Conservation (phyloP, 35 echinoderm and acorn worm genomes). For the Ophioderma brevispina region DNA sequence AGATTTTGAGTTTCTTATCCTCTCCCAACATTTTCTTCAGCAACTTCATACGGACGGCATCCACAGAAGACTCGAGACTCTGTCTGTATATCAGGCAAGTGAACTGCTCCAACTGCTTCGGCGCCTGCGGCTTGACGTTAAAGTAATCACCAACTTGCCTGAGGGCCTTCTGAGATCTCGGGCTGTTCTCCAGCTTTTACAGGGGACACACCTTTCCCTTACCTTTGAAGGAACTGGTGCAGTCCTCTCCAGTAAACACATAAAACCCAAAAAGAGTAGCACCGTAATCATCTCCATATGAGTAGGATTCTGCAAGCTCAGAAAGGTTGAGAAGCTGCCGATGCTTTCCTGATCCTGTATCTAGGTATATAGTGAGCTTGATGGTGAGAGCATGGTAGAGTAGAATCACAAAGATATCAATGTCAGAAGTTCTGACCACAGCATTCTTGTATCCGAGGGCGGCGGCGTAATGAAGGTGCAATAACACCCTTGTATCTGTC, state of each 20-base stretch:
- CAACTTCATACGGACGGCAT: slow-evolving; percentile 12
- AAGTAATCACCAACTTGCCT: slow-evolving; percentile 59
- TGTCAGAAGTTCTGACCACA: slow-evolving; percentile 57
- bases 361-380: slow-evolving; percentile 19
- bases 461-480: slow-evolving; percentile 55
- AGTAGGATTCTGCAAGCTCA: slow-evolving; percentile 71
- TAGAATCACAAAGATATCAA: slow-evolving; percentile 71
- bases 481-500: slow-evolving; percentile 57
- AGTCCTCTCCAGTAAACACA: slow-evolving; percentile 64
- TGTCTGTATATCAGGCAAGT: slow-evolving; percentile 71
- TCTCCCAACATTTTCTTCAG: slow-evolving; percentile 40
- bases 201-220: slow-evolving; percentile 68
- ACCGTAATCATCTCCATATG: slow-evolving; percentile 25
- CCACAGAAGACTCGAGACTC: neutral
- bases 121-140: slow-evolving; percentile 21
- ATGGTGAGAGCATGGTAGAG: slow-evolving; percentile 54
- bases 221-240: slow-evolving; percentile 70
- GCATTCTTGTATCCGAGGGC: slow-evolving; percentile 50
- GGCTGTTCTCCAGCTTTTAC: slow-evolving; percentile 64
- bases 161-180: slow-evolving; percentile 48
- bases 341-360: slow-evolving; percentile 59
- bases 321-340: slow-evolving; percentile 56
- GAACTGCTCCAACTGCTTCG: slow-evolving; percentile 42
- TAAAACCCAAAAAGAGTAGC: slow-evolving; percentile 48
- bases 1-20: slow-evolving; percentile 37